Base-by-base conservation (phyloP, 2,113 vertebrate genomes). In the Strix uralensis region DNA sequence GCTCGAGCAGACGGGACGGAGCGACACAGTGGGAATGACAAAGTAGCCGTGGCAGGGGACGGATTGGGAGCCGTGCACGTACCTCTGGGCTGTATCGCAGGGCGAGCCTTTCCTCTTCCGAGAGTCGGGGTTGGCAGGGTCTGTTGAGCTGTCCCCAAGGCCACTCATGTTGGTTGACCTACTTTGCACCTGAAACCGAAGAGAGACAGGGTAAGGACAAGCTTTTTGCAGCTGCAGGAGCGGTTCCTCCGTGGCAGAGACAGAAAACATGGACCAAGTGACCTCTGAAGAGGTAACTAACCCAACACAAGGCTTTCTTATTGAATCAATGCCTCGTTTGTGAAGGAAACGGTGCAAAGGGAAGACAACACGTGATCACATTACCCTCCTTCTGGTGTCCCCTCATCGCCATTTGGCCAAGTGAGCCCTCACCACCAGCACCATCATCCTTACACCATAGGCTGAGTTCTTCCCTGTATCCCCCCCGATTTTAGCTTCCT, bases 121-220 rank as follows among this genome's bases (percentile, higher is more conserved):
- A 70, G 98, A 98, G 96, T 99, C 99, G 36, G 98, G 97, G 96
- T 98, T 98, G 91, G 98, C 97, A 81, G 99, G 98, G 97, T 99
- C 99, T 21, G 98, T 98, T 81, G 98, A 98, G 96, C 98, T 98
- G 97, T 99, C 99, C 98, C 99, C 99, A 32, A 99, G 98, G 97
- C 99, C 98, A 97, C 99, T 99, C 99, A 99, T 99, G 97, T 98
- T 99, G 98, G 96, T 98, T 99, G 98, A 98, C 97, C 97, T 98
- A 98, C 92, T 98, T 98, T 98, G 98, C 98, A 98, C 98, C 99
- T 99, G 94, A 36, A 96, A 91, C 7, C 19, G 1, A 79, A 81
- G 82, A 94, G 62, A 38, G 30, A 86, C n/a, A 91, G 70, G 70
- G 59, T 91, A 62, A 97, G 58, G 77, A 93, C 10, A 21, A 71